Conservation (phyloP, 2,888 invertebrate genomes). For the Scelioninae gen. 1 region DNA sequence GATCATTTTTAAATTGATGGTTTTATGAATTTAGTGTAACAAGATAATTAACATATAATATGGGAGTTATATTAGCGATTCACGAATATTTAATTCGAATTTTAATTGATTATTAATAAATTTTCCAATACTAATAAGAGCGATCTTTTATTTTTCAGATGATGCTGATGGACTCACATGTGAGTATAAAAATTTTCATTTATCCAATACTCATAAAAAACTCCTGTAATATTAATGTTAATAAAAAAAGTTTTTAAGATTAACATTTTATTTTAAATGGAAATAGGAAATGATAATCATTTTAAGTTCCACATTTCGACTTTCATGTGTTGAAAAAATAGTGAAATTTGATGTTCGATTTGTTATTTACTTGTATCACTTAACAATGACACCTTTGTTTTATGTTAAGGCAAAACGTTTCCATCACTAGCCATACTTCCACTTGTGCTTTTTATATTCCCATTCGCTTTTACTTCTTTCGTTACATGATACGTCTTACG, state of each 20-base stretch:
- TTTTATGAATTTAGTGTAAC: not conserved
- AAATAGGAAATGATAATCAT: not conserved
- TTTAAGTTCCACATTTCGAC: not conserved
- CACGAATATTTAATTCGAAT: conserved; percentile 3
- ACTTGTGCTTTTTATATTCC: conserved; percentile 43
- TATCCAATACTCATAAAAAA: not conserved
- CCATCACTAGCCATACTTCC: conserved; percentile 41
- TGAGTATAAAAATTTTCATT: conserved; percentile 27
- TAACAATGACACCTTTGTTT: not conserved
- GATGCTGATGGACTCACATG: conserved; percentile 40
- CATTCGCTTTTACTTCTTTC: conserved; percentile 48
- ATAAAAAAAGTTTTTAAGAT: not conserved
- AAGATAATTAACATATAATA: not conserved
- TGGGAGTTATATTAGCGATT: not conserved
- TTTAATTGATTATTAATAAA: conserved; percentile 12
- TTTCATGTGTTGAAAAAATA: not conserved
- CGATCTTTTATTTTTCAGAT: conserved; percentile 38
- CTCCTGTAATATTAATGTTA: not conserved
- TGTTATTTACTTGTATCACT: conserved; percentile 19
- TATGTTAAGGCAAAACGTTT: not conserved
- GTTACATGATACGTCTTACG: conserved; percentile 70
- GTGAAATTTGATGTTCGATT: conserved; percentile 23
- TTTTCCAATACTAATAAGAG: conserved; percentile 1
- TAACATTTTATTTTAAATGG: not conserved
- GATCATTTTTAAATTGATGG: not conserved